Base-by-base conservation (phyloP, 2,797 vertebrate genomes). In the Rhodeus uyekii region DNA sequence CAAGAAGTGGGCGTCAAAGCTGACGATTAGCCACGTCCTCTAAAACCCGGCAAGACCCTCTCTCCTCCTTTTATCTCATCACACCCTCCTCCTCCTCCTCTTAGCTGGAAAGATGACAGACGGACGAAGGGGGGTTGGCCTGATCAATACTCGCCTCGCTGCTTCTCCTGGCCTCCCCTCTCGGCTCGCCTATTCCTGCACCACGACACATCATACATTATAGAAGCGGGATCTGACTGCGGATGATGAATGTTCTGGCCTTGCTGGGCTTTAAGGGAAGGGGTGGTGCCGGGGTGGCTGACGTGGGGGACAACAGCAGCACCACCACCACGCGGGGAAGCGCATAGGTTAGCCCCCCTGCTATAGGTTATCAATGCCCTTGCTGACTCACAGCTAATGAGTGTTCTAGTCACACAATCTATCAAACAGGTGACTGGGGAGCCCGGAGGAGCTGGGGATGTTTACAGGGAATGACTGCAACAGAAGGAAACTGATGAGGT, bases 1-100 rank as follows among this genome's bases (percentile, higher is more conserved):
- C 84, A 90, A 90, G 89, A 92, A 93, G 89, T 92, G 89, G 83
- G 81, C 53, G 76, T 83, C 90, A 90, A 94, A 92, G 92, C 93
- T 92, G 92, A 87, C 87, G 91, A 94, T 94, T 92, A 95, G 90
- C 88, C 90, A 65, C 85, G 86, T 91, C 89, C 84, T 90, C 68
- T 85, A 86, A 67, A 32, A 69, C 90, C 92, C 92, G 32, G 8
- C 67, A 90, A 89, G 86, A 89, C 88, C 87, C 81, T 86, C 88
- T 85, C 88, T 85, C 90, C 80, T 34, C 90, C 60, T 60, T 82
- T 79, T 84, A 80, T 90, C 91, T 81, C 92, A 91, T 91, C 89
- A 67, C 44, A 29, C 77, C 60, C 77, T 73, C 76, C 76, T 64
- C 73, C 82, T 76, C 53, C 58, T 85, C 75, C 82, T 73, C 73